These are phyloP conservation scores for Allophyes oxyacanthae DNA, from an alignment of 2,888 invertebrate genomes.

Conservation along the genomic window DNA sequence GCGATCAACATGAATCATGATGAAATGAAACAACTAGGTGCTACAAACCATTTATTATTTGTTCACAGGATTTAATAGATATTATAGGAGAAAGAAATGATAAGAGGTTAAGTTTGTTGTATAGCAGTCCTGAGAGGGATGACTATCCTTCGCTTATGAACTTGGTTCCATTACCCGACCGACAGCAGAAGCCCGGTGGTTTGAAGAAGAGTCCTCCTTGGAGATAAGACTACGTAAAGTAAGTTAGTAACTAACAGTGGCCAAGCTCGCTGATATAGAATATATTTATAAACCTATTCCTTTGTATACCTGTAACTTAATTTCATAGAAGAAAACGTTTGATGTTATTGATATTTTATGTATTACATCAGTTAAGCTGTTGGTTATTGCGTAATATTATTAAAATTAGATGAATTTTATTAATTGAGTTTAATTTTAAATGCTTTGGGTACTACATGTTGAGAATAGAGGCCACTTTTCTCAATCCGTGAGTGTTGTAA, in stretches of 20 bases:
- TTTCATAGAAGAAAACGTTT: constrained; percentile 27
- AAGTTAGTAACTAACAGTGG: constrained; percentile 20
- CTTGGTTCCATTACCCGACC: constrained; percentile 25
- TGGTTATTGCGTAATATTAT: constrained; percentile 61
- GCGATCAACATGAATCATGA: neutral
- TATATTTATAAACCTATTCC: constrained; percentile 11
- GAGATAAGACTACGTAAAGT: constrained; percentile 57
- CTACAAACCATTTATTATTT: constrained; percentile 4
- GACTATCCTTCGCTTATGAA: constrained; percentile 61
- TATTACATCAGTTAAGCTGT: constrained; percentile 60
- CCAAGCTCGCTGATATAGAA: constrained; percentile 16
- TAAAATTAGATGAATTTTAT: constrained; percentile 38
- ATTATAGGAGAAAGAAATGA: constrained; percentile 68
- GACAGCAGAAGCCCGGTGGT: constrained; percentile 14
- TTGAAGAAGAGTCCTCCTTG: constrained; percentile 54
- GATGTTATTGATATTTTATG: constrained; percentile 45
- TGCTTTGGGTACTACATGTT: too few species aligned
- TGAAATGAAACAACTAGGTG: neutral
- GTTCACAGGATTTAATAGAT: constrained; percentile 72
- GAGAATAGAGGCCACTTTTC: too few species aligned
- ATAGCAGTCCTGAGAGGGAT: constrained; percentile 58
- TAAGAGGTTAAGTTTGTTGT: constrained; percentile 64
- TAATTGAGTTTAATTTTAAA: neutral
- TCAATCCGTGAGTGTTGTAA: too few species aligned
- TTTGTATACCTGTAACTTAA: constrained; percentile 13